These are phyloP conservation scores for Heterocephalus glaber DNA, from an alignment of 2,113 vertebrate species.

Conservation along the genomic window DNA sequence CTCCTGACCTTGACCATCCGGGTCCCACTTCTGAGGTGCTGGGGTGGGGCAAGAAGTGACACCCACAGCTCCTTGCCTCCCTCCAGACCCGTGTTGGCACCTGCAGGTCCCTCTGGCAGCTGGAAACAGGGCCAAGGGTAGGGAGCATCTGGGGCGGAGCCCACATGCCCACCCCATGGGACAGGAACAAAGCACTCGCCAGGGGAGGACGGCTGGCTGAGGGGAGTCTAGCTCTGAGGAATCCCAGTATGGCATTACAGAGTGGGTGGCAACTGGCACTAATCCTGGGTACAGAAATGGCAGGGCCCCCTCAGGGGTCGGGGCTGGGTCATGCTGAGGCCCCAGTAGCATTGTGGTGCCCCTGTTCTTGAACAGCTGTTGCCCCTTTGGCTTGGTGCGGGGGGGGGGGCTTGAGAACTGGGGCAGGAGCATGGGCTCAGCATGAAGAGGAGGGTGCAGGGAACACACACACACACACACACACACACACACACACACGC, in stretches of 20 bases:
- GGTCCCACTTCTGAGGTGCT: neutral
- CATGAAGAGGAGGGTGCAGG: neutral
- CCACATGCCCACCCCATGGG: neutral
- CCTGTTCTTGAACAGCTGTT: slow-evolving; percentile 1
- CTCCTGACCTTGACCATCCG: neutral
- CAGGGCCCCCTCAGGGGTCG: neutral
- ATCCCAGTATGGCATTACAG: slow-evolving; percentile 5
- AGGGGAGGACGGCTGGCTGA: neutral
- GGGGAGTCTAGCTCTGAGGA: slow-evolving; percentile 25
- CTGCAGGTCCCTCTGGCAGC: neutral
- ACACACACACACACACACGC: neutral
- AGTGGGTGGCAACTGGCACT: slow-evolving; percentile 43
- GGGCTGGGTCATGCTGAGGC: neutral
- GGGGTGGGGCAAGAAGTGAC: neutral
- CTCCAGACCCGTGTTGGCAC: neutral
- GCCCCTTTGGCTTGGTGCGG: neutral
- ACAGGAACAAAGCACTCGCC: neutral
- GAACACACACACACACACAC: too few species aligned
- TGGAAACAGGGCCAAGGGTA: neutral
- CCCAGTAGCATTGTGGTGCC: neutral
- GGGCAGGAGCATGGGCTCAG: neutral
- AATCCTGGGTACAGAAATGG: neutral
- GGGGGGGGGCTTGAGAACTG: neutral
- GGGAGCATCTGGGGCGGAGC: neutral
- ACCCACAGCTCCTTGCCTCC: neutral